These are phyloP conservation scores for Xenentodon cancila DNA, from an alignment of 2,797 vertebrate species.

Conservation along the genomic window DNA sequence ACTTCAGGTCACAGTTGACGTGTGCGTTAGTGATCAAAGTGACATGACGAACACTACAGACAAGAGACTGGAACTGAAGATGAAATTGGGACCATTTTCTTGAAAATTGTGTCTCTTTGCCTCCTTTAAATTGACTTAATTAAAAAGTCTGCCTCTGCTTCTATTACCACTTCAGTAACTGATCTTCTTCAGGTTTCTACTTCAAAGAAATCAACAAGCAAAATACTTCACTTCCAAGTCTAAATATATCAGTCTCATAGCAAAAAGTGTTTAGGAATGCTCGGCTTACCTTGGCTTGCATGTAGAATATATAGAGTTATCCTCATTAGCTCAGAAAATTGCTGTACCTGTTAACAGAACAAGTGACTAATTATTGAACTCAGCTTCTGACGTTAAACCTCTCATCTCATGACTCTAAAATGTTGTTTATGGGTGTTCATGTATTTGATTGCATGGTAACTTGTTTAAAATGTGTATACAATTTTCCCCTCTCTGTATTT, in stretches of 20 bases:
- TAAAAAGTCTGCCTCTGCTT: not conserved
- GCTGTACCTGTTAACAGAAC: too few species aligned
- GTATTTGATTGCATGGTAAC: constrained; percentile 37
- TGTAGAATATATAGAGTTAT: constrained; percentile 19
- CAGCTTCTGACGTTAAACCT: constrained; percentile 6
- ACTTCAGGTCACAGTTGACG: constrained; percentile 28
- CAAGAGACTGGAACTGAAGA: constrained; percentile 1
- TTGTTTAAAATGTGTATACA: constrained; percentile 29
- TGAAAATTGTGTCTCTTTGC: constrained; percentile 2
- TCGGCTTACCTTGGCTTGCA: constrained; percentile 45
- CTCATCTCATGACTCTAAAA: not conserved
- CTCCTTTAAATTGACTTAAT: not conserved
- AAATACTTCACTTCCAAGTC: constrained; percentile 3
- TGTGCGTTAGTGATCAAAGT: constrained; percentile 35
- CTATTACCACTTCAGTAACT: constrained; percentile 4
- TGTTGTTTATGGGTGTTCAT: constrained; percentile 14
- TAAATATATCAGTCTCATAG: constrained; percentile 32
- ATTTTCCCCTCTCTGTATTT: constrained; percentile 46
- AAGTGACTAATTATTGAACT: too few species aligned
- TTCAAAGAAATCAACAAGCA: constrained; percentile 15
- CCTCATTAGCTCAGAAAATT: constrained; percentile 35
- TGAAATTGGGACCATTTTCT: not conserved
- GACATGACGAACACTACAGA: constrained; percentile 17
- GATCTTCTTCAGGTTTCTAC: constrained; percentile 35
- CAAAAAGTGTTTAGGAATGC: constrained; percentile 38